Percentiles rank a stretch among this genome's conserved stretches.
Evolutionary conservation across 1,140 invertebrate species (phyloP).

Genomic region (Ostrea edulis): DNA sequence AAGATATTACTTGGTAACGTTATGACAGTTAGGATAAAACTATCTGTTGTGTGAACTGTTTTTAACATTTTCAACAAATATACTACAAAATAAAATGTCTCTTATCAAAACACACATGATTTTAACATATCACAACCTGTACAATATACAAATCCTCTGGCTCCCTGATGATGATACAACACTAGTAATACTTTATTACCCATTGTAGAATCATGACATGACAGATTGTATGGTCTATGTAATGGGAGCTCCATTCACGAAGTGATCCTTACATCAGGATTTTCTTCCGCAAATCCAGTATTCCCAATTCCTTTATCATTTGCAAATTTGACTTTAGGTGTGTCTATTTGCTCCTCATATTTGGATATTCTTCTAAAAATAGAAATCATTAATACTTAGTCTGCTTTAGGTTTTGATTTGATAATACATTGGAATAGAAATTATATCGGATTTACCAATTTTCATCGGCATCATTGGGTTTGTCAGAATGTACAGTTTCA

Average conservation of each 20-base stretch:
- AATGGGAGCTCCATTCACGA: not conserved
- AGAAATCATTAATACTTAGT: not conserved
- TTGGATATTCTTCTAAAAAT: not conserved
- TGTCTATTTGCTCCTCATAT: constrained; percentile 35
- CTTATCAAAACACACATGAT: not conserved
- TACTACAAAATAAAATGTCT: not conserved
- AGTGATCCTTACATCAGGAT: not conserved
- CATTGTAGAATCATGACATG: not conserved
- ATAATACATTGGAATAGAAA: no score
- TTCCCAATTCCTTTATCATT: constrained; percentile 25
- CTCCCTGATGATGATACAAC: not conserved
- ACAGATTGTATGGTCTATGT: not conserved
- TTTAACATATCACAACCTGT: no score
- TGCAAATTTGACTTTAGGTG: constrained; percentile 14
- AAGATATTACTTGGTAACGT: not conserved
- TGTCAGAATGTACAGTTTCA: no score
- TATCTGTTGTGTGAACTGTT: not conserved
- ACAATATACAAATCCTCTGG: not conserved
- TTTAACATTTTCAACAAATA: not conserved
- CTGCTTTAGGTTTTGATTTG: no score
- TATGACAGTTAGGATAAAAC: no score
- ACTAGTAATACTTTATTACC: not conserved
- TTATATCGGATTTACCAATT: no score
- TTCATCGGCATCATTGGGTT: no score
- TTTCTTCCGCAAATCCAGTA: not conserved